Percentiles rank a stretch among this genome's conserved stretches.
These are phyloP conservation scores for Cheilosia pagana DNA, from an alignment of 2,888 invertebrate genomes.

Conservation along the genomic window DNA sequence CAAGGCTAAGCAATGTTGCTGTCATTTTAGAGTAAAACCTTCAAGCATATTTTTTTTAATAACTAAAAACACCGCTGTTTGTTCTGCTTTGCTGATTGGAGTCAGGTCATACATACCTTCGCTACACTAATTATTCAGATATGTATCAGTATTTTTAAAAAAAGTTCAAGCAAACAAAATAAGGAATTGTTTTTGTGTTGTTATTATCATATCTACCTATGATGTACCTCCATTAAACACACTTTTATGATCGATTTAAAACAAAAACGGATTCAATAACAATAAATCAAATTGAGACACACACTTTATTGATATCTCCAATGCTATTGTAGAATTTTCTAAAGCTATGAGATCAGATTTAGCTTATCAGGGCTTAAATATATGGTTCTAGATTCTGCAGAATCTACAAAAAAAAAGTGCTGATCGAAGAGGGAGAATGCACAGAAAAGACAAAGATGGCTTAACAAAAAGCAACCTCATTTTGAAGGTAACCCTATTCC, in stretches of 20 bases:
- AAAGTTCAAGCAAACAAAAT: constrained; percentile 6
- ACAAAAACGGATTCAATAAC: constrained; percentile 50
- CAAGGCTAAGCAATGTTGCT: neutral
- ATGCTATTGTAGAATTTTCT: constrained; percentile 76
- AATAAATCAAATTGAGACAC: constrained; percentile 64
- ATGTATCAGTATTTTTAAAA: constrained; percentile 59
- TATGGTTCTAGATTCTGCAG: constrained; percentile 97
- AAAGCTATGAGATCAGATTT: constrained; percentile 78
- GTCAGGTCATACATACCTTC: constrained; percentile 18
- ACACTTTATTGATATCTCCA: constrained; percentile 71
- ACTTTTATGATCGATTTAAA: constrained; percentile 32
- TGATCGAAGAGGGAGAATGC: constrained; percentile 98
- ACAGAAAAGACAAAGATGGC: constrained; percentile 97
- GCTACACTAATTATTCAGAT: constrained; percentile 47
- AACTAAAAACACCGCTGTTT: constrained; percentile 17
- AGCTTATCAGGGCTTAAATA: constrained; percentile 83
- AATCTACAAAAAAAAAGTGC: constrained; percentile 99
- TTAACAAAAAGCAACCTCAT: constrained; percentile 98
- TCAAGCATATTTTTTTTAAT: constrained; percentile 10
- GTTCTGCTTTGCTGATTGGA: constrained; percentile 25
- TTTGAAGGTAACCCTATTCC: constrained; percentile 93
- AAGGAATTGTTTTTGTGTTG: constrained; percentile 35
- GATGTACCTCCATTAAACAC: constrained; percentile 48
- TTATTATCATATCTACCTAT: constrained; percentile 34
- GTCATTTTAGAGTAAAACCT: constrained; percentile 10